These are phyloP conservation scores for Crocuta crocuta DNA, from an alignment of 2,113 vertebrate species.

Conservation along the genomic window DNA sequence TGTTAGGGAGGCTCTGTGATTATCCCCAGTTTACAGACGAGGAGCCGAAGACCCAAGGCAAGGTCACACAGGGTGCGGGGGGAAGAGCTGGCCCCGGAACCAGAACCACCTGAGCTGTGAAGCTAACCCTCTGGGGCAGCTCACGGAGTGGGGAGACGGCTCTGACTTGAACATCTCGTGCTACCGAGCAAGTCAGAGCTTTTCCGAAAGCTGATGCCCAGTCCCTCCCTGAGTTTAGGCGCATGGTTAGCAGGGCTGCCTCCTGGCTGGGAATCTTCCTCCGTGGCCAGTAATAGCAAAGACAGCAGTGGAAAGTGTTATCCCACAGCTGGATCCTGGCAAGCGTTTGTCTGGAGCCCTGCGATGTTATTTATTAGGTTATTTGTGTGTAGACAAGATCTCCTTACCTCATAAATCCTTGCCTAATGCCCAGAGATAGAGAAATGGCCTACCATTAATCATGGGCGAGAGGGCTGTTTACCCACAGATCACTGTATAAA, in stretches of 20 bases:
- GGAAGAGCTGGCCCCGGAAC: neutral
- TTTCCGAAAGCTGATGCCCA: rapidly evolving
- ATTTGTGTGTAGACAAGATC: conserved; percentile 65
- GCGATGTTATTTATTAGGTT: conserved; percentile 70
- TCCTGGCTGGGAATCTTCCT: neutral
- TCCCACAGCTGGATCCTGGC: conserved; percentile 67
- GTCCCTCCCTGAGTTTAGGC: no score
- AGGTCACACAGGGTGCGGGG: neutral
- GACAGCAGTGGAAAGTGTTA: neutral
- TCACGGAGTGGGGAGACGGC: rapidly evolving
- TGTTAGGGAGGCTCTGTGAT: neutral
- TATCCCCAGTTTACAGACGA: neutral
- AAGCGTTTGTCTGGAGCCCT: conserved; percentile 21
- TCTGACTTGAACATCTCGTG: rapidly evolving
- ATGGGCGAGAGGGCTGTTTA: conserved; percentile 62
- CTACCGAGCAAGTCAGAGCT: neutral
- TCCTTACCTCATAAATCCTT: conserved; percentile 80
- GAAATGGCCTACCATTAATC: conserved; percentile 75
- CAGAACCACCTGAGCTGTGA: rapidly evolving
- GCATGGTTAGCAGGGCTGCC: neutral
- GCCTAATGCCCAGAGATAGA: conserved; percentile 75
- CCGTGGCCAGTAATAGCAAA: neutral
- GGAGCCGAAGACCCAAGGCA: neutral
- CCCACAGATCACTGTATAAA: conserved; percentile 17
- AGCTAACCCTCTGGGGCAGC: rapidly evolving